These are phyloP conservation scores for Muntiacus muntjak DNA, from an alignment of 2,113 vertebrate genomes.

Conservation along the genomic window DNA sequence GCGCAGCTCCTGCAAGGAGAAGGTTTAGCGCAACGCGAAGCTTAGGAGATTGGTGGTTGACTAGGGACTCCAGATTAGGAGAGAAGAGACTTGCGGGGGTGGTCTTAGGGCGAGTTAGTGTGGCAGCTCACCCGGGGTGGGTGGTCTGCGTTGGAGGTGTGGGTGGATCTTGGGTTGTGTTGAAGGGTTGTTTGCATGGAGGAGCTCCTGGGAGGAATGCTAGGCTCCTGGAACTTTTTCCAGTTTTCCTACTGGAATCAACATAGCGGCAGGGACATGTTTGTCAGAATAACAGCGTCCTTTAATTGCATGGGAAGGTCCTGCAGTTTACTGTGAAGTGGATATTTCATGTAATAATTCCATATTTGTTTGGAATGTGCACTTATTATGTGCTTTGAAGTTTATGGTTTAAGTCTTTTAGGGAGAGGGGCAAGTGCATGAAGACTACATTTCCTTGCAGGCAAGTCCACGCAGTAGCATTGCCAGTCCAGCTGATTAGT, in stretches of 20 bases:
- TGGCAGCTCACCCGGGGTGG: neutral
- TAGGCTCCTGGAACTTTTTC: slow-evolving; percentile 52
- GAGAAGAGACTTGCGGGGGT: neutral
- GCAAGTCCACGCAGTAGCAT: neutral
- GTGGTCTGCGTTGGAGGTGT: neutral
- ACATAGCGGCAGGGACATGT: neutral
- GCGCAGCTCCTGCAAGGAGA: neutral
- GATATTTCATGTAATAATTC: neutral
- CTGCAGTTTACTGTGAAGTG: neutral
- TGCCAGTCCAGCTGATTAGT: neutral
- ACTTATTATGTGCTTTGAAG: neutral
- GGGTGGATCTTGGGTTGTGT: neutral
- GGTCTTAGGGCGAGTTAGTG: neutral
- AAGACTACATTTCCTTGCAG: no score
- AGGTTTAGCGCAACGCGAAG: neutral
- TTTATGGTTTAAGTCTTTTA: neutral
- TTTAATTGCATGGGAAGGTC: neutral
- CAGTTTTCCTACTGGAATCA: slow-evolving; percentile 17
- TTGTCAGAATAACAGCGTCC: neutral
- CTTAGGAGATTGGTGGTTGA: neutral
- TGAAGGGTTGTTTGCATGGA: neutral
- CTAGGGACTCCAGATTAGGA: neutral
- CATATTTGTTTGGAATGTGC: neutral
- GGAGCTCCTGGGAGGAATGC: neutral
- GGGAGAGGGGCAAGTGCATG: neutral